phyloP scores from a whole-genome alignment of 2,888 invertebrate species.

The Boloria selene region DNA sequence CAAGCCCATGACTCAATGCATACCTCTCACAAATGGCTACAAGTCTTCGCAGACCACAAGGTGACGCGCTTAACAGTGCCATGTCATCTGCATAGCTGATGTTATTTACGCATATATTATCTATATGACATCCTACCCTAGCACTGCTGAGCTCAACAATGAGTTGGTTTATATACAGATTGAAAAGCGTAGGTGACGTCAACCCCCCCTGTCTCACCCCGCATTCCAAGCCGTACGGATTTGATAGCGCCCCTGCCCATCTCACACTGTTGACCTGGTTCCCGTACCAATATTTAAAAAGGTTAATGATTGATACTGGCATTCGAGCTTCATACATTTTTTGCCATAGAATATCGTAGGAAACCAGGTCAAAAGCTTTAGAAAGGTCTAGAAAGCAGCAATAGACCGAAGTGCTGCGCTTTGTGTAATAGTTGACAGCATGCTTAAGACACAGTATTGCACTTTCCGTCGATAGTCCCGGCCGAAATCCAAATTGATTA shows the following conservation, averaged over 20 bases:
- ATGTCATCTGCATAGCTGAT: conserved; percentile 5
- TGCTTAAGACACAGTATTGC: conserved; percentile 33
- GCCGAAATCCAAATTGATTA: conserved; percentile 28
- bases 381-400: conserved; percentile 34
- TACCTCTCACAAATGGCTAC: not conserved
- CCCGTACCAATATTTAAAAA: conserved; percentile 40
- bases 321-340: conserved; percentile 28
- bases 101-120: conserved; percentile 12
- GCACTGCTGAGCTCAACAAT: conserved; percentile 31
- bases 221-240: conserved; percentile 28
- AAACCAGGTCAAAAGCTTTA: conserved; percentile 38
- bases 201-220: conserved; percentile 37
- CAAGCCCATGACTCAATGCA: not conserved
- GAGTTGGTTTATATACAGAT: conserved; percentile 34
- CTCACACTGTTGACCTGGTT: conserved; percentile 37
- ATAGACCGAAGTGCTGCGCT: conserved; percentile 28
- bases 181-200: conserved; percentile 34
- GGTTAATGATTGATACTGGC: conserved; percentile 14
- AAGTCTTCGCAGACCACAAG: not conserved
- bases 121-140: conserved; percentile 28
- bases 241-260: conserved; percentile 33
- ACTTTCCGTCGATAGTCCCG: conserved; percentile 31
- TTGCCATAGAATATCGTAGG: conserved; percentile 33
- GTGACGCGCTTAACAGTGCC: not conserved
- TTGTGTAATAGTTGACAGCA: conserved; percentile 34